These are phyloP conservation scores for Pharmacophagus antenor DNA, from an alignment of 2,888 invertebrate genomes.

Conservation along the genomic window DNA sequence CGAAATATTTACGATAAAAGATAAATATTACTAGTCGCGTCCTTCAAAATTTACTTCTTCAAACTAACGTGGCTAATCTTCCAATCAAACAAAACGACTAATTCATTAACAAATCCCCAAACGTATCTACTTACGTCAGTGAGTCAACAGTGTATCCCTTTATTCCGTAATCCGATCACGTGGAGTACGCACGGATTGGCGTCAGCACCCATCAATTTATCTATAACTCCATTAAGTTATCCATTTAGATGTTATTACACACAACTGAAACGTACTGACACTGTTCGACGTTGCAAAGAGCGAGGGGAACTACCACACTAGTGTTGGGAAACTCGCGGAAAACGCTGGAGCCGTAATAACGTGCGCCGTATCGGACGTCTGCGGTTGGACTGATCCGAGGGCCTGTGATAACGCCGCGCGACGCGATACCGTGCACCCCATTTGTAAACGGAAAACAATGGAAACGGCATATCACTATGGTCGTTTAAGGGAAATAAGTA, in stretches of 20 bases:
- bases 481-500: neutral
- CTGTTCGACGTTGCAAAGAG: constrained; percentile 48
- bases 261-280: constrained; percentile 67
- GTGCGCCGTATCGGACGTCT: constrained; percentile 58
- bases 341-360: constrained; percentile 43
- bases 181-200: constrained; percentile 53
- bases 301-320: constrained; percentile 43
- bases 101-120: constrained; percentile 55
- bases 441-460: constrained; percentile 73
- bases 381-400: constrained; percentile 61
- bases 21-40: constrained; percentile 58
- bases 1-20: constrained; percentile 45
- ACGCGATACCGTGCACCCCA: constrained; percentile 48
- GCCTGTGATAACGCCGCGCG: constrained; percentile 64
- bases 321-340: constrained; percentile 56
- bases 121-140: constrained; percentile 61
- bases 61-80: constrained; percentile 46
- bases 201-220: constrained; percentile 63
- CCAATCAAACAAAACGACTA: constrained; percentile 43
- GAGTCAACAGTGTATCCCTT: constrained; percentile 61
- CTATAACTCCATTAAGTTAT: constrained; percentile 51
- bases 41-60: constrained; percentile 54
- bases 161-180: constrained; percentile 71
- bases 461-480: constrained; percentile 48
- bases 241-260: constrained; percentile 46